Percentiles rank a stretch among this genome's conserved stretches.
Evolutionary conservation across 1,140 invertebrate genomes (phyloP).

Genomic region (Cydia pomonella): DNA sequence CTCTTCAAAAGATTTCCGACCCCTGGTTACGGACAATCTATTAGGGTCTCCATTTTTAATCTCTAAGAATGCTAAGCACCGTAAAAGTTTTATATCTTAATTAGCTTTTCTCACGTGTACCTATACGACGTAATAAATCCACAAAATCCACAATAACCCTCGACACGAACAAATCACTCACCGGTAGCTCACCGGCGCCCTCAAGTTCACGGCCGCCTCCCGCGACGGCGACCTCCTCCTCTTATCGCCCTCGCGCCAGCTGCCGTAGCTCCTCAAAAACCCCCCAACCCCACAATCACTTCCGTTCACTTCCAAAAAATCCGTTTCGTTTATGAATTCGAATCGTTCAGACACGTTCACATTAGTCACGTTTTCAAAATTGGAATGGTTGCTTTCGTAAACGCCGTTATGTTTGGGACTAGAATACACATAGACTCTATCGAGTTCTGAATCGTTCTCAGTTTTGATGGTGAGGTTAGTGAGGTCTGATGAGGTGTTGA

Average conservation of each 20-base stretch:
- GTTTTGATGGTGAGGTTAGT: conserved; percentile 55
- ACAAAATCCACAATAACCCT: neutral
- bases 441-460: conserved; percentile 68
- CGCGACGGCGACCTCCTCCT: conserved; percentile 48
- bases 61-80: too few relatives aligned
- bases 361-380: conserved; percentile 54
- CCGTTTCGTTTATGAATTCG: conserved; percentile 7
- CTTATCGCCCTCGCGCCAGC: conserved; percentile 65
- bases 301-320: conserved; percentile 50
- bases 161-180: conserved; percentile 47
- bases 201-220: conserved; percentile 63
- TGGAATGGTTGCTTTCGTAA: conserved; percentile 66
- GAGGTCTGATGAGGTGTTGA: conserved; percentile 45
- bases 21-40: too few relatives aligned
- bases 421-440: conserved; percentile 66
- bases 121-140: neutral
- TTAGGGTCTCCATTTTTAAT: too few relatives aligned
- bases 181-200: conserved; percentile 75
- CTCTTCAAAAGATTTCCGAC: too few relatives aligned
- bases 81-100: neutral
- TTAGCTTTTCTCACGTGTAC: neutral
- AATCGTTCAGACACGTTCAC: conserved; percentile 44
- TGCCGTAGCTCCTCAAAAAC: conserved; percentile 64
- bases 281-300: conserved; percentile 59
- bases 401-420: conserved; percentile 73